A percentile compares a stretch with the other conserved stretches of the same genome.
These are phyloP conservation scores for Polyommatus icarus DNA, from an alignment of 2,888 invertebrate genomes.

Conservation along the genomic window DNA sequence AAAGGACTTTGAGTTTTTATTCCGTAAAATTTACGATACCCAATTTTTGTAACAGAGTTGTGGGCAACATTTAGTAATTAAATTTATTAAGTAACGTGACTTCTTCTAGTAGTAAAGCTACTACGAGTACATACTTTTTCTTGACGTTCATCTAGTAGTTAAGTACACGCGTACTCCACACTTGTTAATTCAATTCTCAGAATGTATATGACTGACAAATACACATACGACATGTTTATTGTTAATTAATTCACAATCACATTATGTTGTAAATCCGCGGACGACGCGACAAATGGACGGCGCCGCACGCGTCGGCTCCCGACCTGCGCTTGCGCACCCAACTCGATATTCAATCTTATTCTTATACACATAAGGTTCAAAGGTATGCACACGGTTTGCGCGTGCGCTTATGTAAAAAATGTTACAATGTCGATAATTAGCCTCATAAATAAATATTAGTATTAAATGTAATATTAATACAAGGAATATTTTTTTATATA, in stretches of 20 bases:
- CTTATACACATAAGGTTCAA: background rate
- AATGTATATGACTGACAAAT: conserved; percentile 10
- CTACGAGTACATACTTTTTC: too few species aligned
- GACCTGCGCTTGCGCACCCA: background rate
- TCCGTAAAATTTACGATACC: too few species aligned
- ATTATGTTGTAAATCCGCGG: conserved; percentile 24
- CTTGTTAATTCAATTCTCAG: background rate
- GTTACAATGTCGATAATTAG: conserved; percentile 18
- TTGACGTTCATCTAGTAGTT: background rate
- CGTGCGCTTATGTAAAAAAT: conserved; percentile 24
- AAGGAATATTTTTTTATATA: conserved; percentile 6
- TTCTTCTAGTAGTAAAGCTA: too few species aligned
- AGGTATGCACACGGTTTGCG: background rate
- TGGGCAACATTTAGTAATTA: too few species aligned
- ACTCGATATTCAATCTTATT: background rate
- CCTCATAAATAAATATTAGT: conserved; percentile 9
- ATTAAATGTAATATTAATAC: background rate
- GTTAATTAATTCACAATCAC: conserved; percentile 16
- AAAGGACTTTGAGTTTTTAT: too few species aligned
- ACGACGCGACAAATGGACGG: conserved; percentile 25
- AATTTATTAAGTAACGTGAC: too few species aligned
- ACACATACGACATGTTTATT: conserved; percentile 13
- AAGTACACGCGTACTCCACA: background rate
- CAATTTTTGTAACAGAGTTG: too few species aligned
- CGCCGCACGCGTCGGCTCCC: conserved; percentile 20